Evolutionary conservation across 53 echinoderm and acorn worm species (phyloP).

Genomic region (Luidia sarsii): DNA sequence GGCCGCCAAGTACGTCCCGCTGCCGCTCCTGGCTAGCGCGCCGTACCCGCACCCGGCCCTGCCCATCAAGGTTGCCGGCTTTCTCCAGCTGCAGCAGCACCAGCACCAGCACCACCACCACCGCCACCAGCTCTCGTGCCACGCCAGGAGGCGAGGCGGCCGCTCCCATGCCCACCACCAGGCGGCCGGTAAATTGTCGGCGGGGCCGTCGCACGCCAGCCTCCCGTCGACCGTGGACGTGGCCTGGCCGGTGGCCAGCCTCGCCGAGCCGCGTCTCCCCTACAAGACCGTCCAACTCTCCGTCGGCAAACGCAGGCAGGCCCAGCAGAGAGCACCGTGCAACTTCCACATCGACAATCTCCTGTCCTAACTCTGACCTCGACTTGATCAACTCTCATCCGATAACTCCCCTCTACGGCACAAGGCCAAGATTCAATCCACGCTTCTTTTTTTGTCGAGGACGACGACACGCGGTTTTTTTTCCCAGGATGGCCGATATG

Average conservation of each 20-base stretch:
- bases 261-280: conserved; percentile 11
- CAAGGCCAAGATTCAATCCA: too few species aligned
- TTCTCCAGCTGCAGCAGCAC: conserved; percentile 23
- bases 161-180: not conserved
- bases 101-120: conserved; percentile 32
- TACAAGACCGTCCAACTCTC: conserved; percentile 14
- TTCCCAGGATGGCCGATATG: too few species aligned
- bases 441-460: too few species aligned
- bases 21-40: not conserved
- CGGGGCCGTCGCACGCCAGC: not conserved
- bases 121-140: not conserved
- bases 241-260: not conserved
- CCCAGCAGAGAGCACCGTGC: conserved; percentile 40
- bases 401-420: too few species aligned
- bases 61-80: conserved; percentile 39
- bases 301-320: conserved; percentile 15
- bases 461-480: too few species aligned
- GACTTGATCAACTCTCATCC: too few species aligned
- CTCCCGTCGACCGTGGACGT: not conserved
- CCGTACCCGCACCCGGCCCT: conserved; percentile 21
- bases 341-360: conserved; percentile 36
- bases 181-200: too few species aligned
- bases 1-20: conserved; percentile 11
- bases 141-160: conserved; percentile 20
- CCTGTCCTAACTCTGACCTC: conserved; percentile 32